A percentile compares a stretch with the other conserved stretches of the same genome.
Evolutionary conservation across 2,113 vertebrate genomes (phyloP).

Genomic region (Typhlomys cinereus): DNA sequence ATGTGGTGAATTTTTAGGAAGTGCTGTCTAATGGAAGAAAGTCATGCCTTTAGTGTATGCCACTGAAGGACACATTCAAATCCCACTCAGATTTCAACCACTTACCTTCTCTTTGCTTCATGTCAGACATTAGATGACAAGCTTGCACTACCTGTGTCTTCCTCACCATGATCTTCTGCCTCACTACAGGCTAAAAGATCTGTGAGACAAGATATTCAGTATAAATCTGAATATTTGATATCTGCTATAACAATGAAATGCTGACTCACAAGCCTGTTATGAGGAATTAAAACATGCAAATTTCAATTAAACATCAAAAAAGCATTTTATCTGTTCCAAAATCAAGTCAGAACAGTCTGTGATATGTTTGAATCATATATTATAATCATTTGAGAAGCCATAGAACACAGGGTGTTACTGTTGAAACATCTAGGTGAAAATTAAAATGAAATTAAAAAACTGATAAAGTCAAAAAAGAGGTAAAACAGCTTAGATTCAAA

Average conservation of each 20-base stretch:
- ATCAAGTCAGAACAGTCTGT: neutral
- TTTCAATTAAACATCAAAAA: neutral
- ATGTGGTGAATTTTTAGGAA: neutral
- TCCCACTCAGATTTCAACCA: neutral
- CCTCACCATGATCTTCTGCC: neutral
- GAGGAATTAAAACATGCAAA: neutral
- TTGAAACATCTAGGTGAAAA: neutral
- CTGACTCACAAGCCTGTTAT: neutral
- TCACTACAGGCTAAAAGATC: neutral
- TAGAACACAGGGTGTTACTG: neutral
- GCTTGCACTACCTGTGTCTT: neutral
- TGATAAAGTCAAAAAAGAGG: no score
- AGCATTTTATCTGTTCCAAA: neutral
- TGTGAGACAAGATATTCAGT: neutral
- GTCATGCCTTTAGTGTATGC: neutral
- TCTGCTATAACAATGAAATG: neutral
- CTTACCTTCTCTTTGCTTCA: neutral
- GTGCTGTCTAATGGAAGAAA: neutral
- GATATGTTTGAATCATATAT: neutral
- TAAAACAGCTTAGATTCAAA: neutral
- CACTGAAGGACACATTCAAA: neutral
- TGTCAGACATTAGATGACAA: neutral
- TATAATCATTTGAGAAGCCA: neutral
- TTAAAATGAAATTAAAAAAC: neutral
- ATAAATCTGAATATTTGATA: neutral